These are phyloP conservation scores for Muntiacus muntjak DNA, from an alignment of 2,113 vertebrate genomes.

Conservation along the genomic window DNA sequence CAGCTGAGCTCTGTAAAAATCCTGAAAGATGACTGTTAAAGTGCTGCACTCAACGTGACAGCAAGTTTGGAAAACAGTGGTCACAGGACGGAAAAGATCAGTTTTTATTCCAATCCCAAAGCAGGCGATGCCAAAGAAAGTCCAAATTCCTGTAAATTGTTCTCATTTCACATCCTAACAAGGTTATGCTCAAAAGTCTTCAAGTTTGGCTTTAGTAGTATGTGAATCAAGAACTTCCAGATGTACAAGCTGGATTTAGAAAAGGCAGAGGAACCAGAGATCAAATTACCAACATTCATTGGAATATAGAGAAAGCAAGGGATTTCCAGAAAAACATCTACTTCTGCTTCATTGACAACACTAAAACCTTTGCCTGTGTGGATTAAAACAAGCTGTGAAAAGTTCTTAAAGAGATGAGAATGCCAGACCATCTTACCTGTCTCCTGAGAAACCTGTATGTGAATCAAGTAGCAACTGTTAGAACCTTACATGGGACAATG, in stretches of 20 bases:
- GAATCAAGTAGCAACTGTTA: neutral
- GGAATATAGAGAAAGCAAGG: neutral
- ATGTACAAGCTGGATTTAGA: neutral
- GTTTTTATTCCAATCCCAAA: neutral
- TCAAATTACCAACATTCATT: neutral
- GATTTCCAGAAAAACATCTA: neutral
- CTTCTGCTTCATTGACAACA: neutral
- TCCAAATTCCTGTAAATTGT: neutral
- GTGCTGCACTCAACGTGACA: neutral
- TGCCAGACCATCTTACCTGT: neutral
- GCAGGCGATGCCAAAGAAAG: neutral
- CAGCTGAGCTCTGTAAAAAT: neutral
- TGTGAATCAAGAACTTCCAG: neutral
- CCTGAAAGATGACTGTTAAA: neutral
- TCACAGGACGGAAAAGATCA: neutral
- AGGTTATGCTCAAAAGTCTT: neutral
- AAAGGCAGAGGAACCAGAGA: neutral
- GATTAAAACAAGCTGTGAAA: neutral
- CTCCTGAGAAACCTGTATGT: neutral
- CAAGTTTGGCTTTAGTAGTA: neutral
- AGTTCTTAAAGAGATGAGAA: neutral
- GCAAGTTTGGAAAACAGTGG: neutral
- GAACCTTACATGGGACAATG: neutral
- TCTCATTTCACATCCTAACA: neutral
- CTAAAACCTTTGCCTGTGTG: neutral